Conservation (phyloP, 2,888 invertebrate species). For the Thalpophila matura region DNA sequence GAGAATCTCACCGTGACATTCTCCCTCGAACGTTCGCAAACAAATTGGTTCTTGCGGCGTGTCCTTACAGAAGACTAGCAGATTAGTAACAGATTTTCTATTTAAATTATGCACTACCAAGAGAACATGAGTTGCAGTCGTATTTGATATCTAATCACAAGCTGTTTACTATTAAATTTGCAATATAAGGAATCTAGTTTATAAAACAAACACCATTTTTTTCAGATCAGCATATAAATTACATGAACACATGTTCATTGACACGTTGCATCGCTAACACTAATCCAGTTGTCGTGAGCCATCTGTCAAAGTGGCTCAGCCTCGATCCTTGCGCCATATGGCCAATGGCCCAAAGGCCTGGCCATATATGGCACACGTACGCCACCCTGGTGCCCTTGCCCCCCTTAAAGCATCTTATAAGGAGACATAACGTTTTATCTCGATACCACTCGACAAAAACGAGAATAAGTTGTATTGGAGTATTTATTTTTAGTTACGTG, state of each 20-base stretch:
- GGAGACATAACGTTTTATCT: constrained; percentile 60
- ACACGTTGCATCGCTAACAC: constrained; percentile 40
- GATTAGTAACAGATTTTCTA: too few species aligned
- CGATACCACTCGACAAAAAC: constrained; percentile 33
- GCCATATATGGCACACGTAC: constrained; percentile 51
- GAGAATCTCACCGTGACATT: too few species aligned
- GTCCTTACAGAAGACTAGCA: too few species aligned
- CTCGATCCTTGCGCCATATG: constrained; percentile 58
- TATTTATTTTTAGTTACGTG: constrained; percentile 47
- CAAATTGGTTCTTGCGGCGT: too few species aligned
- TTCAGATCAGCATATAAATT: constrained; percentile 16
- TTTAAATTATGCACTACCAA: background rate
- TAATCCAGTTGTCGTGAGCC: constrained; percentile 33
- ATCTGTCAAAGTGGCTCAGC: constrained; percentile 51
- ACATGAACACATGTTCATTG: constrained; percentile 33
- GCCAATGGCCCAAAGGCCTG: constrained; percentile 47
- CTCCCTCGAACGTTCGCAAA: too few species aligned
- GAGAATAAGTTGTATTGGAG: constrained; percentile 34
- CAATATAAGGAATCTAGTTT: constrained; percentile 24
- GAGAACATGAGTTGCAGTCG: background rate
- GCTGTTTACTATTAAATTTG: background rate
- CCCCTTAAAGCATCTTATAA: constrained; percentile 62
- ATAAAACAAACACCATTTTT: constrained; percentile 18
- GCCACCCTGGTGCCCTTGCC: constrained; percentile 66
- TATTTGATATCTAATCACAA: background rate